Percentiles rank a stretch among this genome's conserved stretches.
Evolutionary conservation across 92 coral and sea anemone genomes (phyloP).

Genomic region (Montipora capitata): DNA sequence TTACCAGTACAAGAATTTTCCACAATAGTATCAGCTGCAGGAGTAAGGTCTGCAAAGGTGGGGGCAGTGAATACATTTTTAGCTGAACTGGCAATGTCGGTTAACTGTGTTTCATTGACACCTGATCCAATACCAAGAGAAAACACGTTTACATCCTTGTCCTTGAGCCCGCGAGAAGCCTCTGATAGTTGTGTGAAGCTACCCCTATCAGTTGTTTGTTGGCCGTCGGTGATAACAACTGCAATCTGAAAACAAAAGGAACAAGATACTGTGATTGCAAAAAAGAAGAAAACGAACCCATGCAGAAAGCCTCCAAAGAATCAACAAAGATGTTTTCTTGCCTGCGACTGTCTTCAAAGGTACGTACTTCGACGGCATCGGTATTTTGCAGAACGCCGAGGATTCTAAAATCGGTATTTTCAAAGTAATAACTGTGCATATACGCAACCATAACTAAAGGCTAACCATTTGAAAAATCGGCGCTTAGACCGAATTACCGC

Average conservation of each 20-base stretch:
- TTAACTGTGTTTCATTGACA: not conserved
- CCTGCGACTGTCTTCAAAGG: no score
- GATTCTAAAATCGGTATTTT: no score
- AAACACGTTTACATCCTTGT: constrained; percentile 57
- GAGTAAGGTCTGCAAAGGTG: constrained; percentile 11
- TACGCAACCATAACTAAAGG: no score
- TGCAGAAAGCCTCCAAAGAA: no score
- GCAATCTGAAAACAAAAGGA: constrained; percentile 43
- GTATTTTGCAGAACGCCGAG: no score
- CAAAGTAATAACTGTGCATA: no score
- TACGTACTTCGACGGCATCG: no score
- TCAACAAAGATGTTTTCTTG: no score
- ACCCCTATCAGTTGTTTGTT: constrained; percentile 62
- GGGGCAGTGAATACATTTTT: not conserved
- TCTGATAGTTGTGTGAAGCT: constrained; percentile 27
- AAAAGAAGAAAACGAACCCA: no score
- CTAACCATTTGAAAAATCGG: no score
- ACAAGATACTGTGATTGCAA: not conserved
- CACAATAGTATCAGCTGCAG: constrained; percentile 15
- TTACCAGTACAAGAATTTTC: constrained; percentile 29
- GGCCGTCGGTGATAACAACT: constrained; percentile 72
- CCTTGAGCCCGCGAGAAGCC: constrained; percentile 57
- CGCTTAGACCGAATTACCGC: no score
- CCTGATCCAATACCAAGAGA: constrained; percentile 62
- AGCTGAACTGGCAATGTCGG: constrained; percentile 54